A percentile compares a stretch with the other conserved stretches of the same genome.
Conservation (phyloP, 2,113 vertebrate species). For the Tupaia tana region DNA sequence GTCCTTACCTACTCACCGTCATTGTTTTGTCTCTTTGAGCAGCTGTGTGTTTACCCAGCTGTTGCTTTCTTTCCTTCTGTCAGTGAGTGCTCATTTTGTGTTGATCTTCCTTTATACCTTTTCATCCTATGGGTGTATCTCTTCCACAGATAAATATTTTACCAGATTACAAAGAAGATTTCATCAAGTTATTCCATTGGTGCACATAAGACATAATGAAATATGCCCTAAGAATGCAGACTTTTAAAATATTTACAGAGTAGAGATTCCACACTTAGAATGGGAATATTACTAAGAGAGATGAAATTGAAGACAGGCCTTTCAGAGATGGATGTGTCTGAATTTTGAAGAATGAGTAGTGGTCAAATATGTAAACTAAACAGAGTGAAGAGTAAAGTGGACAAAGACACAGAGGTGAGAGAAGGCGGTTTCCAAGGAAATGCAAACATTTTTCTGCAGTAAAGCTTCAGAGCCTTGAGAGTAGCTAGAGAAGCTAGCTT, state of each 20-base stretch:
- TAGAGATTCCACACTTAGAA: not conserved
- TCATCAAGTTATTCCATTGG: not conserved
- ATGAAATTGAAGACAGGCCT: not conserved
- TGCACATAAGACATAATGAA: not conserved
- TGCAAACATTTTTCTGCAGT: not conserved
- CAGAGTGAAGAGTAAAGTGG: fast-evolving
- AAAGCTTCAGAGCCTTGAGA: not conserved
- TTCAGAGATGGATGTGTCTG: not conserved
- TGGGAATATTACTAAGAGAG: not conserved
- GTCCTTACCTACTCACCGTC: not conserved
- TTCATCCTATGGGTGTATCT: not conserved
- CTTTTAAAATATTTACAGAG: slow-evolving; percentile 23
- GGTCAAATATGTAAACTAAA: not conserved
- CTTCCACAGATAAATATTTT: slow-evolving; percentile 9
- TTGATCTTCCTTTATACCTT: not conserved
- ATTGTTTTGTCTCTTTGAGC: slow-evolving; percentile 7
- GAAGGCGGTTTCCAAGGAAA: not conserved
- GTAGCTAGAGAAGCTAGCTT: not conserved
- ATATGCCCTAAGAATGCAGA: not conserved
- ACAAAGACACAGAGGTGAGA: not conserved
- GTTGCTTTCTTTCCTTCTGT: slow-evolving; percentile 16
- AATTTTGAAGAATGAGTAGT: not conserved
- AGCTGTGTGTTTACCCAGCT: slow-evolving; percentile 64
- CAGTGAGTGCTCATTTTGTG: slow-evolving; percentile 27
- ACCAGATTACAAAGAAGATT: not conserved